Evolutionary conservation across 2,888 invertebrate species (phyloP).

Genomic region (Gnatocerus cornutus): DNA sequence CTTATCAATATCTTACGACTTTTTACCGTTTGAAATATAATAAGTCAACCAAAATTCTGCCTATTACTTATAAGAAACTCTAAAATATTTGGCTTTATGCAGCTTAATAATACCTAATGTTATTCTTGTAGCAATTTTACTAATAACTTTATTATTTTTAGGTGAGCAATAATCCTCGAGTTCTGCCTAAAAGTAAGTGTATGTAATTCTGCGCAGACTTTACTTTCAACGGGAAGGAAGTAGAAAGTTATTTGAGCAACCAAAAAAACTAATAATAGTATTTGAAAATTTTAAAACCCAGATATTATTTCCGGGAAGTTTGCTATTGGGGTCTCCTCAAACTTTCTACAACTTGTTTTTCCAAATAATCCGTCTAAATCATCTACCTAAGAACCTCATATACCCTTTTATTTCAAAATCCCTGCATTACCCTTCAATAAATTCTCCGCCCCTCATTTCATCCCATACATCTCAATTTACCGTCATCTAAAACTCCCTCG

Average conservation of each 20-base stretch:
- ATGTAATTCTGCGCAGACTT: background rate
- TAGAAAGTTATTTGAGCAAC: constrained; percentile 40
- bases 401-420: constrained; percentile 9
- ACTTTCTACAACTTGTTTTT: constrained; percentile 24
- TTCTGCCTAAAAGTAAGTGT: no score
- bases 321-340: constrained; percentile 16
- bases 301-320: constrained; percentile 47
- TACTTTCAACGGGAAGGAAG: constrained; percentile 25
- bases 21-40: no score
- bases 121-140: no score
- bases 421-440: constrained; percentile 1
- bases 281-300: constrained; percentile 33
- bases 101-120: no score
- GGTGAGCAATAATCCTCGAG: constrained; percentile 26
- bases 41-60: no score
- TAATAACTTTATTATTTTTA: constrained; percentile 5
- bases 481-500: constrained; percentile 5
- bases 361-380: background rate
- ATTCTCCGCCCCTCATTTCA: constrained; percentile 15
- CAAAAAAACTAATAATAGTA: constrained; percentile 32
- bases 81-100: no score
- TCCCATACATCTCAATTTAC: constrained; percentile 26
- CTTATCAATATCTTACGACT: no score
- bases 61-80: no score
- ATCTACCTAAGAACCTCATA: background rate